These are phyloP conservation scores for Arothron firmamentum DNA, from an alignment of 2,113 vertebrate species.

Conservation along the genomic window DNA sequence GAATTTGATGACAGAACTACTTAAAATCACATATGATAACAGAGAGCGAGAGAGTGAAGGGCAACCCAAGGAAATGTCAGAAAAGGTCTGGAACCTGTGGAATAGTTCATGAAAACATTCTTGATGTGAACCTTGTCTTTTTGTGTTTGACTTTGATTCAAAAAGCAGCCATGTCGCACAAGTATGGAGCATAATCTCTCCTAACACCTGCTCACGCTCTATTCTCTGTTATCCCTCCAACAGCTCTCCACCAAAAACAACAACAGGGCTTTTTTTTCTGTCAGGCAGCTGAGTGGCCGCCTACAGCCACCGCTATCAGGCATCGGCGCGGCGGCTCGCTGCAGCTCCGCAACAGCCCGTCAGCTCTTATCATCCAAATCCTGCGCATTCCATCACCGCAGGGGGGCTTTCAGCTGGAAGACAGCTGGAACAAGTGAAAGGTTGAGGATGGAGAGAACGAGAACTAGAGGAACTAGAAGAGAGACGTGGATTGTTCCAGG, in stretches of 20 bases:
- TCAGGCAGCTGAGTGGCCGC: constrained; percentile 19
- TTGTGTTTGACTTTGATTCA: constrained; percentile 64
- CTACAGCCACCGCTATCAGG: constrained; percentile 36
- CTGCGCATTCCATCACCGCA: constrained; percentile 37
- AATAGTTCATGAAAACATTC: constrained; percentile 23
- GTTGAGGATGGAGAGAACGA: not conserved
- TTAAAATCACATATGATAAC: constrained; percentile 45
- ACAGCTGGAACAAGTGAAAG: constrained; percentile 11
- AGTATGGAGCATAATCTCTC: constrained; percentile 45
- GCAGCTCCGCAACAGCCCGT: constrained; percentile 20
- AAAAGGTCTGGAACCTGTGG: constrained; percentile 43
- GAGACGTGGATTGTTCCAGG: constrained; percentile 36
- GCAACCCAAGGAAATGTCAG: constrained; percentile 60
- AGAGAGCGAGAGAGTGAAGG: constrained; percentile 33
- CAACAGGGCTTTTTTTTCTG: constrained; percentile 37
- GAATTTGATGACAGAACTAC: no score
- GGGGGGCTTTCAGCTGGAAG: constrained; percentile 25
- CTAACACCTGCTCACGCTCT: constrained; percentile 56
- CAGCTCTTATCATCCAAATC: constrained; percentile 47
- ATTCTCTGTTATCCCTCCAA: constrained; percentile 48
- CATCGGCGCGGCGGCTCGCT: not conserved
- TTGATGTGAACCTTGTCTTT: constrained; percentile 47
- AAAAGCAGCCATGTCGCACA: constrained; percentile 31
- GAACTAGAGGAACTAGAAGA: constrained; percentile 20
- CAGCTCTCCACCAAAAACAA: constrained; percentile 51